These are phyloP conservation scores for Numenius arquata DNA, from an alignment of 2,113 vertebrate species.

Conservation along the genomic window DNA sequence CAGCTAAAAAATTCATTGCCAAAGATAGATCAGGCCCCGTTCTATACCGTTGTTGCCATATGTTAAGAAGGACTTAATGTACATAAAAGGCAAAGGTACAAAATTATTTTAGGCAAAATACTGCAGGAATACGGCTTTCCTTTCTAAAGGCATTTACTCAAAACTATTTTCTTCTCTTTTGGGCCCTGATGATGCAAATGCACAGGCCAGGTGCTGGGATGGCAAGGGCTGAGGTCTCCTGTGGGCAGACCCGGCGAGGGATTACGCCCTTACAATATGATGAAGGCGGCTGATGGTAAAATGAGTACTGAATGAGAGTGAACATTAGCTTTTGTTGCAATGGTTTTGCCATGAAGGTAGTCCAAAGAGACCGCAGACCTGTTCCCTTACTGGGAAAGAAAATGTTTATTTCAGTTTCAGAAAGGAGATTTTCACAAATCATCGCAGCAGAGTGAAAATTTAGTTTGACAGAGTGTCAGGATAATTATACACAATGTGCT, in stretches of 20 bases:
- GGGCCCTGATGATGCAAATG: background rate
- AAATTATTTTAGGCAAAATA: background rate
- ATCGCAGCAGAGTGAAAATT: background rate
- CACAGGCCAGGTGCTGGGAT: background rate
- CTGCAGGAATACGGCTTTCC: background rate
- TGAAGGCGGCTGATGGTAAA: background rate
- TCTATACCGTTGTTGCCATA: background rate
- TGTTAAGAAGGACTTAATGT: background rate
- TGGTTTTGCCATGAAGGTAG: background rate
- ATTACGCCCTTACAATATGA: fast-evolving
- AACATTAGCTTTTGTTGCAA: background rate
- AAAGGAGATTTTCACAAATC: background rate
- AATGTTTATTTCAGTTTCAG: background rate
- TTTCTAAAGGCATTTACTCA: background rate
- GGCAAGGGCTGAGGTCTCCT: background rate
- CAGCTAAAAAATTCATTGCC: background rate
- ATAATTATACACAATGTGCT: constrained; percentile 34
- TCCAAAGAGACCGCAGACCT: background rate
- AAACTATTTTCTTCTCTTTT: background rate
- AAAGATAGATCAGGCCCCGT: background rate
- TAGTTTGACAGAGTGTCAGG: background rate
- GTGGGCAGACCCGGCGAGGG: background rate
- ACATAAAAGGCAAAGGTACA: background rate
- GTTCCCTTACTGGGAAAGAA: background rate
- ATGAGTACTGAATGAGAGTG: background rate